These are phyloP conservation scores for Oscarella lobularis DNA, from an alignment of 37 sponge, comb jelly and placozoan species.

Conservation along the genomic window DNA sequence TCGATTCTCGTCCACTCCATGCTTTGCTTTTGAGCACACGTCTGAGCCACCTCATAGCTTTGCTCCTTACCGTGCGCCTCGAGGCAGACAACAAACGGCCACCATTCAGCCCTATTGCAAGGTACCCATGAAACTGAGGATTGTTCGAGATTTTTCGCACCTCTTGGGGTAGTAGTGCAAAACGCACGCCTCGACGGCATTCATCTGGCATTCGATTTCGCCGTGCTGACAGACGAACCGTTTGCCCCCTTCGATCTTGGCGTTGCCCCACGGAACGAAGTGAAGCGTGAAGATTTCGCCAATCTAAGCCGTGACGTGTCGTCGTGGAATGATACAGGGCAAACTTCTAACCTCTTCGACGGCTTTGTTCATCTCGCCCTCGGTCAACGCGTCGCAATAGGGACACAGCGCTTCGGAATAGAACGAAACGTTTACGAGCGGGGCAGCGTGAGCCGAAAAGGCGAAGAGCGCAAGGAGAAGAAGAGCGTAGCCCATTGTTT, in stretches of 20 bases:
- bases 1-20: conserved; percentile 43
- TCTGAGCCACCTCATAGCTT: conserved; percentile 19
- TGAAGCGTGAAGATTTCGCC: conserved; percentile 39
- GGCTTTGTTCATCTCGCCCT: conserved; percentile 39
- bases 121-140: background rate
- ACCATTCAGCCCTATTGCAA: conserved; percentile 28
- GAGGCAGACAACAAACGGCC: conserved; percentile 60
- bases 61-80: conserved; percentile 17
- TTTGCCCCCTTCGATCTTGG: conserved; percentile 25
- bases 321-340: background rate
- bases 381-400: conserved; percentile 35
- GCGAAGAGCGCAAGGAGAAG: background rate
- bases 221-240: conserved; percentile 76
- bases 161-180: conserved; percentile 21
- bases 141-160: no score
- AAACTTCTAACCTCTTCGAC: conserved; percentile 30
- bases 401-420: conserved; percentile 76
- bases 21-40: conserved; percentile 26
- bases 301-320: conserved; percentile 17
- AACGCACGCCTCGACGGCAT: conserved; percentile 61
- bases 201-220: conserved; percentile 63
- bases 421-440: conserved; percentile 14
- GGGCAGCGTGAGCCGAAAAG: background rate
- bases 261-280: conserved; percentile 84
- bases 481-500: no score